phyloP scores from a whole-genome alignment of 2,888 invertebrate species.

The Mimas tiliae region DNA sequence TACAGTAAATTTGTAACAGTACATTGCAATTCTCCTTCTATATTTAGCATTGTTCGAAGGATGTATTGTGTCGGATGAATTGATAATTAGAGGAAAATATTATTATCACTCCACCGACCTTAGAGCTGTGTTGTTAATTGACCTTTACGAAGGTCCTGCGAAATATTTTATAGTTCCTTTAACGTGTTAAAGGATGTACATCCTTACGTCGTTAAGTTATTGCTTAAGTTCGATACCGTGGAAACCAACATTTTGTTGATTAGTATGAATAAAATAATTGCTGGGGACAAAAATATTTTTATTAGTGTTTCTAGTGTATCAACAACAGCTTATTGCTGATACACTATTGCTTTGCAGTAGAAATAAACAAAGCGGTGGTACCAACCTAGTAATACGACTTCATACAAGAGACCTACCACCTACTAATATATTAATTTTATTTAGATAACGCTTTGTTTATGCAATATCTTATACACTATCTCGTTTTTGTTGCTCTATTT shows the following conservation, averaged over 20 bases:
- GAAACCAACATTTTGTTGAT: neutral
- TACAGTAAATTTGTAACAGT: neutral
- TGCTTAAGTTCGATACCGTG: neutral
- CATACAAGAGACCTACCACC: too few relatives aligned
- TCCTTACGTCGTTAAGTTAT: neutral
- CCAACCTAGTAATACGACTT: too few relatives aligned
- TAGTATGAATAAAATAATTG: neutral
- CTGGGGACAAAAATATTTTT: neutral
- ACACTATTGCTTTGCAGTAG: too few relatives aligned
- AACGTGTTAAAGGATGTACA: neutral
- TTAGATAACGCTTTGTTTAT: neutral
- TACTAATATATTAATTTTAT: too few relatives aligned
- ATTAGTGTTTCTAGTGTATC: too few relatives aligned
- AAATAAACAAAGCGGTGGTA: too few relatives aligned
- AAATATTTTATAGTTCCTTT: slow-evolving; percentile 8
- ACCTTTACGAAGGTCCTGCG: slow-evolving; percentile 9
- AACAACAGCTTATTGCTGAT: too few relatives aligned
- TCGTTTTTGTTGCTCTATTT: too few relatives aligned
- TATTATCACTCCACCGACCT: slow-evolving; percentile 5
- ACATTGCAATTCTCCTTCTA: neutral
- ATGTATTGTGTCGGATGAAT: slow-evolving; percentile 10
- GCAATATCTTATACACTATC: too few relatives aligned
- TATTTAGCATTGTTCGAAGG: slow-evolving; percentile 6
- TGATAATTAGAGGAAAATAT: slow-evolving; percentile 20
- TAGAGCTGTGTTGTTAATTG: slow-evolving; percentile 8